These are phyloP conservation scores for Rhinatrema bivittatum DNA, from an alignment of 2,797 vertebrate genomes.

Conservation along the genomic window DNA sequence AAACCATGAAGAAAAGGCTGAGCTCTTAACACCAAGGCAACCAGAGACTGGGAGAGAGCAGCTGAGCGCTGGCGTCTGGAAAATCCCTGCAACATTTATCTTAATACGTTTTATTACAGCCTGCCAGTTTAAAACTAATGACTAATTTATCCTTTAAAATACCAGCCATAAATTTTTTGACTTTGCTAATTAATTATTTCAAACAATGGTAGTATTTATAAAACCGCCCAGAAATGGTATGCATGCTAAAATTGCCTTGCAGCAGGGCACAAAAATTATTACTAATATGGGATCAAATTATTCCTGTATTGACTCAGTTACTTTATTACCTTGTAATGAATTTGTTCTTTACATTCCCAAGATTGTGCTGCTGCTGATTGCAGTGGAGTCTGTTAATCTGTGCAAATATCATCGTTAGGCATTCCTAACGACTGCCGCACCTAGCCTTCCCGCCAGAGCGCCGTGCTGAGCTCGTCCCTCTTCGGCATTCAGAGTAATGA, in stretches of 20 bases:
- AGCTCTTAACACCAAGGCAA: too few species aligned
- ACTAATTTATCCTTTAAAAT: slow-evolving; percentile 63
- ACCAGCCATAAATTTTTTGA: slow-evolving; percentile 59
- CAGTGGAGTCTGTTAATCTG: slow-evolving; percentile 65
- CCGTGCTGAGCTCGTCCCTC: slow-evolving; percentile 34
- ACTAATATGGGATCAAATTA: too few species aligned
- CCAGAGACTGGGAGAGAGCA: too few species aligned
- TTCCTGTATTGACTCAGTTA: too few species aligned
- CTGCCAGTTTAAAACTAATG: slow-evolving; percentile 64
- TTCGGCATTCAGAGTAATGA: slow-evolving; percentile 13
- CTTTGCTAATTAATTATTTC: slow-evolving; percentile 68
- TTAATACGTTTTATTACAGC: slow-evolving; percentile 61
- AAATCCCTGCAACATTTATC: too few species aligned
- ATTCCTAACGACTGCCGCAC: slow-evolving; percentile 46
- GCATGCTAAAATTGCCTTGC: too few species aligned
- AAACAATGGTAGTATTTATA: slow-evolving; percentile 68
- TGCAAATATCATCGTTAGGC: slow-evolving; percentile 67
- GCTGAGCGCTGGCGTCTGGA: too few species aligned
- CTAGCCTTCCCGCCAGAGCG: slow-evolving; percentile 42
- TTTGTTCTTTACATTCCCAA: slow-evolving; percentile 58
- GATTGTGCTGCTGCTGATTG: slow-evolving; percentile 57
- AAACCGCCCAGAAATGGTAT: slow-evolving; percentile 55
- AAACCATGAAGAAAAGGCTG: too few species aligned
- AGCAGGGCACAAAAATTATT: too few species aligned
- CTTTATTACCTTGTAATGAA: too few species aligned